Percentiles rank a stretch among this genome's conserved stretches.
Conservation (phyloP, 2,888 invertebrate species). For the Alloscopus bannaensis region DNA sequence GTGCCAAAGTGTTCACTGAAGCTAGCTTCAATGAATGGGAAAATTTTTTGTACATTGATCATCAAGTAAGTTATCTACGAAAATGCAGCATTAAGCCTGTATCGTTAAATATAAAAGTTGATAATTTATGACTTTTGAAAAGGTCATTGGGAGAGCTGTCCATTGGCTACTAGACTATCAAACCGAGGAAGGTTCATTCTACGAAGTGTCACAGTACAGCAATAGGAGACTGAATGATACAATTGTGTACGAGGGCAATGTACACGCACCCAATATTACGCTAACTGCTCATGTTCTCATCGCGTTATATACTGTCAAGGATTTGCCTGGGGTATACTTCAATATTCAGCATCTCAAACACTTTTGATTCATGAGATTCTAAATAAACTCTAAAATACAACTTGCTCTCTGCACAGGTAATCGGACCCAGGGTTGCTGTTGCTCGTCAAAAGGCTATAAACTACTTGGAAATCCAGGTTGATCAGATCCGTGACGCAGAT, state of each 20-base stretch:
- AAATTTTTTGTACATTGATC: slow-evolving; percentile 95
- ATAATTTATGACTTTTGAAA: slow-evolving; percentile 4
- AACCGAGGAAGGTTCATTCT: slow-evolving; percentile 89
- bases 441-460: slow-evolving; percentile 85
- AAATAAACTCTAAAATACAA: no score
- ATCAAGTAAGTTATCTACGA: slow-evolving; percentile 79
- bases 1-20: slow-evolving; percentile 90
- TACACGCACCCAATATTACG: slow-evolving; percentile 85
- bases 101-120: neutral
- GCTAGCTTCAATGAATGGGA: slow-evolving; percentile 98
- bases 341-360: neutral
- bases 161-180: slow-evolving; percentile 92
- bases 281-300: slow-evolving; percentile 96
- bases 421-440: slow-evolving; percentile 85
- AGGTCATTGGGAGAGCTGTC: slow-evolving; percentile 87
- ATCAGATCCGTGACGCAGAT: slow-evolving; percentile 80
- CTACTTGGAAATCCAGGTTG: slow-evolving; percentile 90
- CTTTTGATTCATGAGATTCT: neutral
- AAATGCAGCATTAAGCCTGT: neutral
- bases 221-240: slow-evolving; percentile 92
- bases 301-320: slow-evolving; percentile 88
- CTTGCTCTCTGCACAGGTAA: slow-evolving; percentile 72
- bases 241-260: slow-evolving; percentile 66
- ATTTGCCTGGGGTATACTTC: slow-evolving; percentile 83
- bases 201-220: slow-evolving; percentile 90